Evolutionary conservation across 2,888 invertebrate species (phyloP).

Genomic region (Ophion costatus): DNA sequence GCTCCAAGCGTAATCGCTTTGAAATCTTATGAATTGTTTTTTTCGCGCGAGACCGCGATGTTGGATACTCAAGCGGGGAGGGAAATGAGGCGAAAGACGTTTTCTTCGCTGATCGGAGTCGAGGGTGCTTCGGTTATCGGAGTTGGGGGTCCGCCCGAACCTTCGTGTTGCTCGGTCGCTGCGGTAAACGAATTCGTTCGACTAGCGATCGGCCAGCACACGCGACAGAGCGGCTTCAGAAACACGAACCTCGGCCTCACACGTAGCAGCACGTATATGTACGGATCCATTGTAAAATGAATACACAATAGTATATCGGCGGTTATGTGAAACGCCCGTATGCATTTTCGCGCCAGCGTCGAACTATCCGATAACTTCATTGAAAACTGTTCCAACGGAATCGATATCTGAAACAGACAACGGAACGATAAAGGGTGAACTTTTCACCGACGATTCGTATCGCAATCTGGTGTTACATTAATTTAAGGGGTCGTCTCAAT

Average conservation of each 20-base stretch:
- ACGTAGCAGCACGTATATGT: slow-evolving; percentile 91
- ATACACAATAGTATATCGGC: slow-evolving; percentile 91
- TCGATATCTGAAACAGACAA: slow-evolving; percentile 85
- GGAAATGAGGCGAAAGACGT: slow-evolving; percentile 67
- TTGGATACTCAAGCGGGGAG: slow-evolving; percentile 37
- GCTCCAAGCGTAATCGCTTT: neutral
- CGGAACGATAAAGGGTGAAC: no score
- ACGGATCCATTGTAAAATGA: slow-evolving; percentile 93
- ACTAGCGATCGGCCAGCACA: slow-evolving; percentile 79
- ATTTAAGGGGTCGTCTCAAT: no score
- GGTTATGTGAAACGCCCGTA: slow-evolving; percentile 84
- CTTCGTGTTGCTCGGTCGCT: slow-evolving; percentile 79
- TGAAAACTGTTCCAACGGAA: slow-evolving; percentile 86
- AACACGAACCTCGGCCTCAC: slow-evolving; percentile 79
- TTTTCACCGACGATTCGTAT: neutral
- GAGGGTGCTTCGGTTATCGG: slow-evolving; percentile 82
- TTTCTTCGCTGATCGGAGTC: slow-evolving; percentile 79
- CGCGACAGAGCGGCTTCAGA: slow-evolving; percentile 79
- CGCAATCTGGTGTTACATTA: neutral
- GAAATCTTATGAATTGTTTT: neutral
- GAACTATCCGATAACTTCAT: slow-evolving; percentile 70
- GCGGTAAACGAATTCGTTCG: slow-evolving; percentile 80
- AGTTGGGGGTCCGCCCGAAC: slow-evolving; percentile 80
- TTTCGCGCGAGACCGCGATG: neutral
- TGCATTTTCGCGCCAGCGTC: slow-evolving; percentile 70